Evolutionary conservation across 92 coral and sea anemone genomes (phyloP), one percentile per base, ranked within the genome.

Genomic region (Paramuricea clavata): DNA sequence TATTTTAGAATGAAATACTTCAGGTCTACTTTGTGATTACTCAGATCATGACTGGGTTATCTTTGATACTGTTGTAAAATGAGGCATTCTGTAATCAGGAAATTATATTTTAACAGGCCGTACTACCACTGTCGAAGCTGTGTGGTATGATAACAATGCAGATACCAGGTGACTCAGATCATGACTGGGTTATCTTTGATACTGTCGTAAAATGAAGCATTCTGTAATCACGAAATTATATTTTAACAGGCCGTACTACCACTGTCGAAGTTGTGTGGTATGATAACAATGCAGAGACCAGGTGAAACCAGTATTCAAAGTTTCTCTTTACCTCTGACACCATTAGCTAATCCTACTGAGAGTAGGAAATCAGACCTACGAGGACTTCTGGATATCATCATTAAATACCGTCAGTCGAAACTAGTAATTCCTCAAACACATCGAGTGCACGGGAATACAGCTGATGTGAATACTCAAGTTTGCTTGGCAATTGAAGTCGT

Each of bases 111-210:
- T 2, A 35, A 32, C 83, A 97, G 99, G 97, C 93, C 16, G 86
- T 85, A 81, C 92, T 97, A 7, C 98, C 99, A 16, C 92, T 97
- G 35, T 95, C 99, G 11, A 97, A 97, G 83, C 93, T 97, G 23
- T 94, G 98, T 87, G 99, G 98, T 81, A 93, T 97, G 95, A 95
- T 97, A 23, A 97, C 99, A 23, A 97, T 97, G 99, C 96, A 97
- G 76, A 94, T 74, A 82, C 95, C 91, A 22, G 92, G 95, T 49
- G 95, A n/a, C n/a, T n/a, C n/a, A n/a, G n/a, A n/a, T n/a, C n/a
- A n/a, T n/a, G n/a, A n/a, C n/a, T n/a, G n/a, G n/a, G n/a, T n/a
- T n/a, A n/a, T n/a, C n/a, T n/a, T n/a, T n/a, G n/a, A 65, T 12
- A 13, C 39, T 65, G 17, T 25, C 12, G 28, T n/a, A n/a, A n/a